These are phyloP conservation scores for Sussaba pulchella DNA, from an alignment of 2,888 invertebrate genomes.

Conservation along the genomic window DNA sequence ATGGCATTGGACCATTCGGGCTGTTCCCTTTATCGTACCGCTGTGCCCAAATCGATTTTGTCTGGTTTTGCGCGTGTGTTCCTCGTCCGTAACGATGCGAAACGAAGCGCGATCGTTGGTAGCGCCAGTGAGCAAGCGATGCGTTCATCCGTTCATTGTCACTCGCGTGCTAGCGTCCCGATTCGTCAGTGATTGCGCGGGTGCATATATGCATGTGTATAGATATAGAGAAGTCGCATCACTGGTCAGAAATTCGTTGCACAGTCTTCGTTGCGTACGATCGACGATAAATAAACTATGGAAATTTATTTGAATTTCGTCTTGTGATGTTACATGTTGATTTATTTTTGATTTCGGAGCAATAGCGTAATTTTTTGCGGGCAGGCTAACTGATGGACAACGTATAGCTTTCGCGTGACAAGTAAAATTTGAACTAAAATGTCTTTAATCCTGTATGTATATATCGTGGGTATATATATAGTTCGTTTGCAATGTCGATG, in stretches of 20 bases:
- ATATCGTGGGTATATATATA: too few species aligned
- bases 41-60: slow-evolving; percentile 36
- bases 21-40: slow-evolving; percentile 14
- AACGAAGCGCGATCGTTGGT: slow-evolving; percentile 33
- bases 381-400: too few species aligned
- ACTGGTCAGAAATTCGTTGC: slow-evolving; percentile 25
- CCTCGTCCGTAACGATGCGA: slow-evolving; percentile 39
- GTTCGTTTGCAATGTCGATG: too few species aligned
- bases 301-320: neutral
- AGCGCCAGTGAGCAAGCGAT: slow-evolving; percentile 30
- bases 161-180: slow-evolving; percentile 19
- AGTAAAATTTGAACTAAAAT: too few species aligned
- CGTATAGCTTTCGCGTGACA: too few species aligned
- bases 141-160: slow-evolving; percentile 40
- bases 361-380: too few species aligned
- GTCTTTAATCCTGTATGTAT: too few species aligned
- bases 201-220: neutral
- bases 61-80: slow-evolving; percentile 38
- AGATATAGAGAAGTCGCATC: neutral
- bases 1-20: slow-evolving; percentile 16
- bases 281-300: neutral
- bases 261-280: neutral
- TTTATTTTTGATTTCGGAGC: neutral
- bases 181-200: slow-evolving; percentile 32
- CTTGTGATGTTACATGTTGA: neutral